Conservation (phyloP, 2,113 vertebrate genomes). For the Calidris pygmaea region DNA sequence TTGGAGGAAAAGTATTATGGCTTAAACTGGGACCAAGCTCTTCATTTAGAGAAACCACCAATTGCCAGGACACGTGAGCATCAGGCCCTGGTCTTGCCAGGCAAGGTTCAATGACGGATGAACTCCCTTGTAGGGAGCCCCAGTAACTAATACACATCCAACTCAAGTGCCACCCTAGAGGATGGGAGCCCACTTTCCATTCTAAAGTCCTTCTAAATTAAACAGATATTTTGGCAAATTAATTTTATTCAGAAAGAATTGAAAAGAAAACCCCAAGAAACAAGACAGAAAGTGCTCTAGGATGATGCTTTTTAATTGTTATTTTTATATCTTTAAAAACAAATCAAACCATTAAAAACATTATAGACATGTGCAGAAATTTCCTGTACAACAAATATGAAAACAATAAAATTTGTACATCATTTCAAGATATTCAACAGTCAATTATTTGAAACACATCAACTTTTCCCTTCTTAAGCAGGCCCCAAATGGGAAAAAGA, state of each 20-base stretch:
- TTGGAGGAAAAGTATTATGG: background rate
- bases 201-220: background rate
- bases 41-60: background rate
- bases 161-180: background rate
- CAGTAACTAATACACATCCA: background rate
- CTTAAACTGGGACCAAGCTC: background rate
- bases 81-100: background rate
- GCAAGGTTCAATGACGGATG: background rate
- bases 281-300: background rate
- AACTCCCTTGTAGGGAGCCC: background rate
- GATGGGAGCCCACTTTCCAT: background rate
- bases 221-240: background rate
- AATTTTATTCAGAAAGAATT: background rate
- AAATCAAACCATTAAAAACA: constrained; percentile 72
- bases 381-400: constrained; percentile 76
- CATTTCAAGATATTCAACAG: constrained; percentile 73
- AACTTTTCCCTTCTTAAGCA: constrained; percentile 64
- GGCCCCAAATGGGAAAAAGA: constrained; percentile 10
- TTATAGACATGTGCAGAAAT: constrained; percentile 68
- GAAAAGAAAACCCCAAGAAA: background rate
- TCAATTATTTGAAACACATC: constrained; percentile 66
- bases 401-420: constrained; percentile 77
- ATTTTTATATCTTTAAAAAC: constrained; percentile 72
- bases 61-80: background rate
- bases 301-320: constrained; percentile 78